Evolutionary conservation across 2,888 invertebrate species (phyloP), one percentile per base, ranked within the genome.

Genomic region (Amorpha juglandis): DNA sequence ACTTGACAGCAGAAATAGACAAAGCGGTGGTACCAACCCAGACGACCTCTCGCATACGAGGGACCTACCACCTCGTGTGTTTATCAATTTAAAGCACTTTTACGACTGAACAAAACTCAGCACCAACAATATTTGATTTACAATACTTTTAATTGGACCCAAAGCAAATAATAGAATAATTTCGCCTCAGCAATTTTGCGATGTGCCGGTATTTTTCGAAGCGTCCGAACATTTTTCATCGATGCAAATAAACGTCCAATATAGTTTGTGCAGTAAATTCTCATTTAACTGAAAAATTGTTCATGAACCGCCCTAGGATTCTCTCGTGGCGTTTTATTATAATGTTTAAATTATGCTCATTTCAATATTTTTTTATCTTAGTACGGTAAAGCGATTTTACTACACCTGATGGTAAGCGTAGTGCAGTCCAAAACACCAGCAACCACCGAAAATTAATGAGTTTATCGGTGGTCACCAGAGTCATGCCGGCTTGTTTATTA

Each of bases 201-300:
- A 19, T 7, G 12, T 38, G 16, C 16, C 38, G 7, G 58, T 11
- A 58, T 58, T 58, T 58, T 58, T 16, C 42, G 58, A 53, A 27
- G 35, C 53, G 35, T 11, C n/a, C 7, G 33, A 38, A 42, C 58
- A 58, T 58, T 19, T 58, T 42, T 58, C 58, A 58, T 58, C 42
- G 38, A 58, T 58, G 58, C 58, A 42, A 58, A 58, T 58, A 58
- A 58, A 58, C 58, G 42, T 38, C 38, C 38, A 58, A 58, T 35
- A 35, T 53, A 53, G 53, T 58, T 58, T 58, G 58, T 19, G 58
- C 58, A 58, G 58, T 58, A 58, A 58, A 58, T 58, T 58, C 38
- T 58, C 58, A 58, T 58, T 58, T 42, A 14, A 42, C 58, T 58
- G 58, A 58, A 58, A 58, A 58, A 58, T 58, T 58, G 58, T 42